A percentile compares a stretch with the other conserved stretches of the same genome.
phyloP scores from a whole-genome alignment of 2,113 vertebrate genomes.

The Oceanodroma tethys region DNA sequence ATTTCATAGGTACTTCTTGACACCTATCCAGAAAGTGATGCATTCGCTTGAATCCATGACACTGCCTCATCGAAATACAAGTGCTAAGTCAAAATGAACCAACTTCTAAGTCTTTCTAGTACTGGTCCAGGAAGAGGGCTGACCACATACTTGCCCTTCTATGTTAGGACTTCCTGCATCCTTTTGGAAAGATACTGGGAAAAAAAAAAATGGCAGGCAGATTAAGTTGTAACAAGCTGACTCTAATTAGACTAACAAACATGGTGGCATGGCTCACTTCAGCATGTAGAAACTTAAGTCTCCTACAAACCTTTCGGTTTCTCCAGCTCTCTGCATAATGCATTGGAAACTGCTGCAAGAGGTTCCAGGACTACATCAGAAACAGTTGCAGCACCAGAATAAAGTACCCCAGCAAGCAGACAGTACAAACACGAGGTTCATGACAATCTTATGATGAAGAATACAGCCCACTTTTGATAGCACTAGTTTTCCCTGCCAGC shows the following conservation, averaged over 20 bases:
- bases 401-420: neutral
- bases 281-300: neutral
- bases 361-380: neutral
- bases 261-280: fast-evolving
- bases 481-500: neutral
- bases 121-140: neutral
- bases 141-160: fast-evolving
- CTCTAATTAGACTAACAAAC: neutral
- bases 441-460: neutral
- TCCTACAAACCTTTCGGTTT: neutral
- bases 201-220: neutral
- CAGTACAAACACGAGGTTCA: neutral
- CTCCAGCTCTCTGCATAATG: fast-evolving
- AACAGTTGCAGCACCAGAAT: neutral
- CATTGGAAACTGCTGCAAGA: neutral
- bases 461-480: neutral
- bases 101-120: neutral
- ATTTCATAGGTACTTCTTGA: neutral
- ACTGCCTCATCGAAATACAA: neutral
- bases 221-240: neutral
- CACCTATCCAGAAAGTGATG: neutral
- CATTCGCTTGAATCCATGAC: fast-evolving
- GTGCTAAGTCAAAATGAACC: neutral
- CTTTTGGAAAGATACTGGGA: neutral
- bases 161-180: neutral